These are phyloP conservation scores for Torymus auratus DNA, from an alignment of 2,888 invertebrate genomes.

Conservation along the genomic window DNA sequence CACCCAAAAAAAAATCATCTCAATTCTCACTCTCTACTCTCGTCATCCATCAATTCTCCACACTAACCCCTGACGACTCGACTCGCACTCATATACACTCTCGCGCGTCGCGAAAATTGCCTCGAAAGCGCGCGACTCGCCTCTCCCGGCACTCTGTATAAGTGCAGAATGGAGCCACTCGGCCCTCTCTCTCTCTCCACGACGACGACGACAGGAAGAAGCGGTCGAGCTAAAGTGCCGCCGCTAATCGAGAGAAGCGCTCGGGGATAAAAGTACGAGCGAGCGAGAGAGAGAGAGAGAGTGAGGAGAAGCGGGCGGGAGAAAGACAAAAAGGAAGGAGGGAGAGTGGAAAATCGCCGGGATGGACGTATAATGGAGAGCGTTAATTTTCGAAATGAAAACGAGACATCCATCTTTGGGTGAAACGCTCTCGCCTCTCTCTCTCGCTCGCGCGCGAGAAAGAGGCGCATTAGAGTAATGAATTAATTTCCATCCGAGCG, in stretches of 20 bases:
- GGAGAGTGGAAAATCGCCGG: not conserved
- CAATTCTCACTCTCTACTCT: too few relatives aligned
- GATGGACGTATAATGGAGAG: slow-evolving; percentile 70
- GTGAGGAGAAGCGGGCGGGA: slow-evolving; percentile 12
- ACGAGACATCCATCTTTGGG: slow-evolving; percentile 75
- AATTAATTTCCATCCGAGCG: slow-evolving; percentile 75
- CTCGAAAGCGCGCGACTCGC: too few relatives aligned
- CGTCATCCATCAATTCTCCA: too few relatives aligned
- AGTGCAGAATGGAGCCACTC: not conserved
- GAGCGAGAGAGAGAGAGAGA: slow-evolving; percentile 10
- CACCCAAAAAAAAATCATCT: too few relatives aligned
- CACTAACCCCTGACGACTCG: too few relatives aligned
- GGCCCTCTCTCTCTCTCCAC: too few relatives aligned
- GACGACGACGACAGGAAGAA: slow-evolving; percentile 52
- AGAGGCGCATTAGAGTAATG: slow-evolving; percentile 75
- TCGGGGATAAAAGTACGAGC: slow-evolving; percentile 40
- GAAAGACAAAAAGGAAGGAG: not conserved
- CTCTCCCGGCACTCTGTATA: too few relatives aligned
- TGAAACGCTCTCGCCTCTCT: slow-evolving; percentile 62
- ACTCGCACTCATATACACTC: too few relatives aligned
- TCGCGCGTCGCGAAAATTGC: too few relatives aligned
- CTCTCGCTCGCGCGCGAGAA: slow-evolving; percentile 61
- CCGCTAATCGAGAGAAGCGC: slow-evolving; percentile 55
- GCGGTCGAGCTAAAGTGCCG: slow-evolving; percentile 58
- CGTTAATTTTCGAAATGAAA: slow-evolving; percentile 76